phyloP scores from a whole-genome alignment of 1,140 invertebrate species.

The Rhopalosiphum maidis region DNA sequence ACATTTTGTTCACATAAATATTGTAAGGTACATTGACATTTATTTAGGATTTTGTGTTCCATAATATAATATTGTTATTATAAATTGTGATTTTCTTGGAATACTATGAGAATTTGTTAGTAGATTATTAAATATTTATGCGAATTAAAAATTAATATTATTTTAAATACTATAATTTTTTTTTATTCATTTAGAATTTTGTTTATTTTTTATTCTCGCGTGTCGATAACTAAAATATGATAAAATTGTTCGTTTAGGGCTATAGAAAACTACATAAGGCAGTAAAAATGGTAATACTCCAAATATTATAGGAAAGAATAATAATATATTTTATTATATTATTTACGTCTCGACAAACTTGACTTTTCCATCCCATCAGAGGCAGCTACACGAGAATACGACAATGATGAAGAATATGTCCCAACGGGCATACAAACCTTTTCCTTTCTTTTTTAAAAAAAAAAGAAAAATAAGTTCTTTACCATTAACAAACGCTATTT shows the following conservation, averaged over 20 bases:
- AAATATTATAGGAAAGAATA: background rate
- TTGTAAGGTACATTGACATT: background rate
- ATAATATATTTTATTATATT: conserved; percentile 33
- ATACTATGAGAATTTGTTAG: background rate
- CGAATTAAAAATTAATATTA: background rate
- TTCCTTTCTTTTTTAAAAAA: background rate
- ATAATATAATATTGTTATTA: background rate
- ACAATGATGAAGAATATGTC: background rate
- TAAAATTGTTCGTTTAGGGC: background rate
- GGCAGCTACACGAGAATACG: background rate
- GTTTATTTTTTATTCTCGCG: background rate
- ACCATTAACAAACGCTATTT: background rate
- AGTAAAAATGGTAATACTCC: background rate
- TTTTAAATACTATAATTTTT: background rate
- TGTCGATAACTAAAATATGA: background rate
- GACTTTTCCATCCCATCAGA: background rate
- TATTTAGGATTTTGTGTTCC: background rate
- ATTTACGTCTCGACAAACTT: background rate
- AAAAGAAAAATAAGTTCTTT: background rate
- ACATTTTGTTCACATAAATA: background rate
- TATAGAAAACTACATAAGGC: background rate
- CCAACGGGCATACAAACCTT: background rate
- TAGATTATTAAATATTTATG: background rate
- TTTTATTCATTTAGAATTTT: background rate
- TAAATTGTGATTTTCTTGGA: background rate